Base-by-base conservation (phyloP, 2,113 vertebrate genomes). In the Dipodomys ordii region DNA sequence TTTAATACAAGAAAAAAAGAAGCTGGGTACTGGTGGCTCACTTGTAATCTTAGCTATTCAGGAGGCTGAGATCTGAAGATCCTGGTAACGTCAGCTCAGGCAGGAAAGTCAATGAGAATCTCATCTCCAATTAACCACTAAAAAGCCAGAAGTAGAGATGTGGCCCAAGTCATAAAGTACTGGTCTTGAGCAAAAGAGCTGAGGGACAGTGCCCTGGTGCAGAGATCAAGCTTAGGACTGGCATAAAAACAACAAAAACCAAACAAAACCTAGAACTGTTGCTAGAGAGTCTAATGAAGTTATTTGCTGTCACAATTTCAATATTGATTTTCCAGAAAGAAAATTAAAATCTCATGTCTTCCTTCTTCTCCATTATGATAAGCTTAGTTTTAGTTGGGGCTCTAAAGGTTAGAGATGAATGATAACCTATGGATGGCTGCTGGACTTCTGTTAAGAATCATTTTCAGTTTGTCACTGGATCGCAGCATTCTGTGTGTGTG, bases 221-320 rank as follows among this genome's bases (percentile, higher is more conserved):
- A 57, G 53, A 57, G 53, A 15, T 57, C 53, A 13, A 57, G 53
- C 15, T 57, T 16, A 57, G 53, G 53, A 57, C 53, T 57, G 53
- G 53, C 53, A 13, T 16, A 57, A 57, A 57, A 57, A 9, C 8
- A 49, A 49, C 8, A 9, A 49, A 49, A 49, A 49, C 49, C 49
- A 49, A 49, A 49, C 49, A 49, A 49, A 49, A 49, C 8, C 49
- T 62, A 15, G 60, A 62, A 62, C 16, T 18, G 12, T n/a, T 69
- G 13, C 16, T 7, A 27, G 27, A 65, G 57, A 82, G 19, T 69
- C 68, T 73, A 18, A 49, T 39, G 77, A 72, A 80, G 8, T 67
- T 64, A 72, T 57, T 89, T 91, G 65, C 67, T 67, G 9, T 73
- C 49, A 92, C 11, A 91, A 79, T 65, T 85, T 65, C n/a, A 93